phyloP scores from a whole-genome alignment of 2,888 invertebrate species.

The Andricus quercusramuli region DNA sequence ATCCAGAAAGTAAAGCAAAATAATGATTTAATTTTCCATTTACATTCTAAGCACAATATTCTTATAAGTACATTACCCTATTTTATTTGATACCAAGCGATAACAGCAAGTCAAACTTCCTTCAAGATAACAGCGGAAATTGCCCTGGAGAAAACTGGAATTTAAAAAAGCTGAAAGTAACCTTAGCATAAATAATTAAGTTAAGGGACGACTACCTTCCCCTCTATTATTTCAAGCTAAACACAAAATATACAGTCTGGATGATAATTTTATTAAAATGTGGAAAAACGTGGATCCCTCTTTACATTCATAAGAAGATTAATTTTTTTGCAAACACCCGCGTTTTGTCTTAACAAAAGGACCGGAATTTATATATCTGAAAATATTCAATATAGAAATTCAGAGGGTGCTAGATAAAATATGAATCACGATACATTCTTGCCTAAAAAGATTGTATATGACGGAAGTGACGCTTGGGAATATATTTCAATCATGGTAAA shows the following conservation, averaged over 20 bases:
- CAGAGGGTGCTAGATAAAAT: slow-evolving; percentile 7
- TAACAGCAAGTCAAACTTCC: neutral
- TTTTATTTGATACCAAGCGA: neutral
- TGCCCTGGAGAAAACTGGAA: neutral
- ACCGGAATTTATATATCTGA: neutral
- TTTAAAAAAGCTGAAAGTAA: neutral
- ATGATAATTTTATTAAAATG: neutral
- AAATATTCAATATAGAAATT: neutral
- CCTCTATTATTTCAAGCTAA: neutral
- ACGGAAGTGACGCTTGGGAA: slow-evolving; percentile 20
- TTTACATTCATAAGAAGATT: neutral
- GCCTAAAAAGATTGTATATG: slow-evolving; percentile 2
- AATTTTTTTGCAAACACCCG: neutral
- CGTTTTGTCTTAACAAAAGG: neutral
- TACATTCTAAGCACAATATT: neutral
- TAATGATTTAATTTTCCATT: neutral
- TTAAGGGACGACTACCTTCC: neutral
- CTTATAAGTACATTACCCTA: neutral
- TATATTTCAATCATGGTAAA: slow-evolving; percentile 34
- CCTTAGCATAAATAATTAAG: neutral
- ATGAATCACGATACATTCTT: neutral
- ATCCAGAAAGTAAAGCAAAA: too few relatives aligned
- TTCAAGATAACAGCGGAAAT: neutral
- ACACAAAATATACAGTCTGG: neutral
- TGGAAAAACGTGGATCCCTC: neutral